These are phyloP conservation scores for Eupithecia insigniata DNA, from an alignment of 2,888 invertebrate genomes.

Conservation along the genomic window DNA sequence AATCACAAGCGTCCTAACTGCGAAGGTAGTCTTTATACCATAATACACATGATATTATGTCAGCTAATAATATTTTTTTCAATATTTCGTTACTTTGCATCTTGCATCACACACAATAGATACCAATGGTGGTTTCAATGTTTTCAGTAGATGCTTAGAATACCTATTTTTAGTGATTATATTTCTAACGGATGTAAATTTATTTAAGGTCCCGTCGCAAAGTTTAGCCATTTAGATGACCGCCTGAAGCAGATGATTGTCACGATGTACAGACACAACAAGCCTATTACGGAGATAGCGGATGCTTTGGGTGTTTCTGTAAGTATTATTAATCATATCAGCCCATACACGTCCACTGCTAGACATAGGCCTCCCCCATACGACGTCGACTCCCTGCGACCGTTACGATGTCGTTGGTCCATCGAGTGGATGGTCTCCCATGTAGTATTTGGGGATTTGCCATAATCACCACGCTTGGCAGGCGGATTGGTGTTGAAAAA, in stretches of 20 bases:
- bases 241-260: slow-evolving; percentile 26
- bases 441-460: too few species aligned
- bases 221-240: slow-evolving; percentile 23
- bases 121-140: not conserved
- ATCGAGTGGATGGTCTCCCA: too few species aligned
- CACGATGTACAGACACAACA: slow-evolving; percentile 30
- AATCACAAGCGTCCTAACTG: not conserved
- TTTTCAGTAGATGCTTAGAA: not conserved
- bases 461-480: too few species aligned
- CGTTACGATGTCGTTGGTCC: too few species aligned
- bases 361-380: too few species aligned
- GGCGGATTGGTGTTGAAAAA: too few species aligned
- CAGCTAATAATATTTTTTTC: not conserved
- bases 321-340: too few species aligned
- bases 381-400: too few species aligned
- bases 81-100: not conserved
- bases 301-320: slow-evolving; percentile 33
- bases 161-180: not conserved
- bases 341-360: too few species aligned
- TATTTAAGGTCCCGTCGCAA: slow-evolving; percentile 14
- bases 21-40: not conserved
- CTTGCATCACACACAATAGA: not conserved
- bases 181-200: not conserved
- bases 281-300: slow-evolving; percentile 31
- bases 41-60: not conserved